phyloP scores from a whole-genome alignment of 2,113 vertebrate species.

The Montifringilla adamsi region DNA sequence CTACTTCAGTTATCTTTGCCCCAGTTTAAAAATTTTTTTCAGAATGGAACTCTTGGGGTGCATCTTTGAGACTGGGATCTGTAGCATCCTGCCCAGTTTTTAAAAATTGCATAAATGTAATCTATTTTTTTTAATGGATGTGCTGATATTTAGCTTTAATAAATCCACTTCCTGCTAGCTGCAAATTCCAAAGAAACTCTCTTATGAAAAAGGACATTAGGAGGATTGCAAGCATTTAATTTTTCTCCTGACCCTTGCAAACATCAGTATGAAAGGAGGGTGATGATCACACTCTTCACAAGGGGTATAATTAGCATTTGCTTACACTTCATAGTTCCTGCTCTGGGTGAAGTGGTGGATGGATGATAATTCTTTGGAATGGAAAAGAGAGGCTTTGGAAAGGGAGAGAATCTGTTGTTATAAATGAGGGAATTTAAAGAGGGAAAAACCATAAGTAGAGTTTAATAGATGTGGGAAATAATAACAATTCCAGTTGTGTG shows the following conservation, averaged over 20 bases:
- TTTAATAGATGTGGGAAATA: not conserved
- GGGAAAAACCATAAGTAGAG: not conserved
- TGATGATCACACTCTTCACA: not conserved
- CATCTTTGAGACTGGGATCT: not conserved
- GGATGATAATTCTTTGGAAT: not conserved
- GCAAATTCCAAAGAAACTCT: not conserved
- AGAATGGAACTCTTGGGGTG: not conserved
- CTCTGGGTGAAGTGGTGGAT: not conserved
- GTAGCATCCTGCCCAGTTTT: not conserved
- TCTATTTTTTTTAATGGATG: not conserved
- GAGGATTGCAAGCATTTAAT: not conserved
- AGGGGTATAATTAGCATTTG: slow-evolving; percentile 33
- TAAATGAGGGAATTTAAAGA: not conserved
- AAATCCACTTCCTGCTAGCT: not conserved
- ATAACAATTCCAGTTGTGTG: not conserved
- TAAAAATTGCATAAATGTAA: not conserved
- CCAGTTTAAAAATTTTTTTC: not conserved
- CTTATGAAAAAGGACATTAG: not conserved
- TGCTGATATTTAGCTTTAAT: not conserved
- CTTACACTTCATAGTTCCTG: slow-evolving; percentile 20
- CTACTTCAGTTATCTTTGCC: not conserved
- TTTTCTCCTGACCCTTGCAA: slow-evolving; percentile 1
- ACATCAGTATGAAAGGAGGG: not conserved
- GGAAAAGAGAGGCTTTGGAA: not conserved
- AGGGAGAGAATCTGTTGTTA: not conserved